Evolutionary conservation across 2,113 vertebrate species (phyloP), one percentile per base, ranked within the genome.

Genomic region (Martes martes): DNA sequence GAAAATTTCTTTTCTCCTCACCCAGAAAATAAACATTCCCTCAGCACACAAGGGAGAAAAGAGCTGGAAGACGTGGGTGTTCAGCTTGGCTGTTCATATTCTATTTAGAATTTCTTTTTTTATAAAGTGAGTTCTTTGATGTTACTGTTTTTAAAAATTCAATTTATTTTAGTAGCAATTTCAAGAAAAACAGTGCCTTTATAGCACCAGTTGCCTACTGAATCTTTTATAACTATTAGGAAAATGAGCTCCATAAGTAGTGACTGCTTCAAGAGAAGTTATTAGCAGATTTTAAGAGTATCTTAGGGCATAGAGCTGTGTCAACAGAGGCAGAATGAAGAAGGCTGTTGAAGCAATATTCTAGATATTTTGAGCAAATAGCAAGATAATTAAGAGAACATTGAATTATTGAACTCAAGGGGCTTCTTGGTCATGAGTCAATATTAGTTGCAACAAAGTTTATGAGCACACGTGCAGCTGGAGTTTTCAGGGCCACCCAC

Each of bases 161-260:
- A 94, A 96, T 97, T 94, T 91, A 95, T 94, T 95, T 94, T 97
- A 96, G 97, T 93, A 89, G 59, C 55, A 80, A 89, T 97, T 97
- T 80, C 47, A 99, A 98, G 98, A 98, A 98, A 98, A 98, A 81
- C 24, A 67, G 21, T 36, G 28, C 42, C 26, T 89, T 93, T 4
- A 2, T 39, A 67, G 45, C 47, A 93, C 61, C 28, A 39, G 65
- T 93, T 83, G n/a, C 59, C 87, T 88, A 31, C 59, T 96, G 50
- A 91, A 93, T 93, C 67, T 97, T 97, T 95, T 93, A 85, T 89
- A 86, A 74, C 89, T 94, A 69, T 97, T 96, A 96, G 83, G 79
- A 90, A 96, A 98, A 96, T 79, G 52, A 93, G 52, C 36, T 93
- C 98, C 97, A 96, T 76, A 57, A 81, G 61, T 74, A 91, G 45